Base-by-base conservation (phyloP, 2,888 invertebrate species). In the Drosophila mimetica region DNA sequence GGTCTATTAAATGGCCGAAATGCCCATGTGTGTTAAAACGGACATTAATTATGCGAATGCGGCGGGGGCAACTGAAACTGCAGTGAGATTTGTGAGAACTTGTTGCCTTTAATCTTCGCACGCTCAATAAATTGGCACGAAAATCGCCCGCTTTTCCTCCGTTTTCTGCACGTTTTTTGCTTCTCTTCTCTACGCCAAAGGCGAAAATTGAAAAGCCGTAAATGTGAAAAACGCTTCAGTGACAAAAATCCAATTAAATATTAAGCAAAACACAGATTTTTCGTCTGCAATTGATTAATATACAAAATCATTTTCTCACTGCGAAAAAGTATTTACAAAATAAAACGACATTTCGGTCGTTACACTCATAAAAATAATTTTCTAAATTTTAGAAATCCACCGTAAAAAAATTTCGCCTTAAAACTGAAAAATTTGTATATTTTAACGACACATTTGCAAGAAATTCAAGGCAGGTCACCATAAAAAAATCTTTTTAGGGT, bases 171-270 rank as follows among this genome's bases (percentile, higher is more conserved):
- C 14, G 4, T 4, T 25, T 9, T 44, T 14, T n/a, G 39, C 50
- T 18, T 4, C 3, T 4, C 42, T 28, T 9, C 44, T 14, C 22
- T 9, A 2, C 28, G 44, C 22, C 20, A 11, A 14, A n/a, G 16
- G 8, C n/a, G 7, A 16, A 55, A 57, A 28, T 39, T 39, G 22
- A 5, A 37, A 44, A 30, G 8, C 11, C 6, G 2, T 42, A 34
- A 60, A 14, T 14, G 25, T 14, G 37, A 3, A n/a, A n/a, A 65
- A 47, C 58, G 73, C 54, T 67, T 71, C 61, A 81, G 53, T 81
- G 82, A 75, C 79, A 66, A 78, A 74, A 30, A 54, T 54, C 55
- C 63, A 46, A 72, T 64, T 55, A 58, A 58, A 42, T 42, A 75
- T 72, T 48, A 41, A 30, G 39, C 16, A 13, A 36, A 34, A n/a